Conservation (phyloP, 1,140 invertebrate species). For the Bombus difficillimus region DNA sequence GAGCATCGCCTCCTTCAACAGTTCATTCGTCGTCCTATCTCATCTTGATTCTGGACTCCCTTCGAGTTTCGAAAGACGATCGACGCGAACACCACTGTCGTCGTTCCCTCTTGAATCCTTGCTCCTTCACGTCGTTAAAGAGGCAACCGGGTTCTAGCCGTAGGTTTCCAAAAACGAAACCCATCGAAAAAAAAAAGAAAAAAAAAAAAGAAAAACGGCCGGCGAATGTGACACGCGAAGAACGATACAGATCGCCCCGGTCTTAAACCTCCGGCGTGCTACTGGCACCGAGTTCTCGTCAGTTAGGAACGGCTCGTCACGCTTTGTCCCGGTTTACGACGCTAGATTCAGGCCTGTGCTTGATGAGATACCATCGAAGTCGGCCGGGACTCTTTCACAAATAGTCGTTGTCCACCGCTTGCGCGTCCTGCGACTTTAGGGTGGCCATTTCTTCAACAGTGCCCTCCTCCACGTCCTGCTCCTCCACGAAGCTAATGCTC, state of each 20-base stretch:
- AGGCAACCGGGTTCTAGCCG: not conserved
- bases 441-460: conserved; percentile 81
- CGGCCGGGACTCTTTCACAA: conserved; percentile 66
- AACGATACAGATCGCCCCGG: conserved; percentile 3
- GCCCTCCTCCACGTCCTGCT: conserved; percentile 78
- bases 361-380: conserved; percentile 36
- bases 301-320: conserved; percentile 29
- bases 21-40: not conserved
- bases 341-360: conserved; percentile 39
- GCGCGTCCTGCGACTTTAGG: conserved; percentile 77
- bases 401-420: conserved; percentile 78
- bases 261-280: conserved; percentile 5
- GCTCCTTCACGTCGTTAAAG: not conserved
- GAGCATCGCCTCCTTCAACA: conserved; percentile 5
- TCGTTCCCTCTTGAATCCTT: not conserved
- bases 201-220: too few species aligned
- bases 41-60: not conserved
- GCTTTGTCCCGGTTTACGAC: conserved; percentile 43
- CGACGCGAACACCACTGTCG: conserved; percentile 15
- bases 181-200: not conserved
- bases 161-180: not conserved
- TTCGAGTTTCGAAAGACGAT: not conserved
- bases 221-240: conserved; percentile 3
- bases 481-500: conserved; percentile 88
- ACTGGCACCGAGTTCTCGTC: conserved; percentile 28